Evolutionary conservation across 2,113 vertebrate genomes (phyloP).

Genomic region (Ochotona princeps): DNA sequence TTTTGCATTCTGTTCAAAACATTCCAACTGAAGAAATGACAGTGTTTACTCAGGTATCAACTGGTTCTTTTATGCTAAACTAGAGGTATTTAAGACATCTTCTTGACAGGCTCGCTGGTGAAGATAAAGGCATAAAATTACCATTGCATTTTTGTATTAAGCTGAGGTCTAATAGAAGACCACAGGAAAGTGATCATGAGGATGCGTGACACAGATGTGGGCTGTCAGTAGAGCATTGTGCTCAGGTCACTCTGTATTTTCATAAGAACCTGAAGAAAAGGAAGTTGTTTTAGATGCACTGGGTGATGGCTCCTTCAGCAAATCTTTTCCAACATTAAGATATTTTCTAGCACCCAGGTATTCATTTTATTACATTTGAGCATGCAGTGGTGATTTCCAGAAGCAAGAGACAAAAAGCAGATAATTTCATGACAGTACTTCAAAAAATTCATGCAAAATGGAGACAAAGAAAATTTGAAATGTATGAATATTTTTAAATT

Average conservation of each 20-base stretch:
- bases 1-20: constrained; percentile 57
- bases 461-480: too few species aligned
- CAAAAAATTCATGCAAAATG: too few species aligned
- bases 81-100: constrained; percentile 38
- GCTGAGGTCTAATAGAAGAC: neutral
- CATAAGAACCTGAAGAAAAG: neutral
- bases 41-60: constrained; percentile 48
- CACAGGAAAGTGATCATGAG: neutral
- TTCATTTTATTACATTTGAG: constrained; percentile 35
- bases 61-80: constrained; percentile 51
- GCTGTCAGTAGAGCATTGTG: neutral
- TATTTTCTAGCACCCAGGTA: neutral
- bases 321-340: neutral
- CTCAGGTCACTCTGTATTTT: neutral
- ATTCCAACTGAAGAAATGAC: constrained; percentile 56
- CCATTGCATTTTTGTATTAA: neutral
- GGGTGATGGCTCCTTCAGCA: neutral
- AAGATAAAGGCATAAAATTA: constrained; percentile 5
- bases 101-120: neutral
- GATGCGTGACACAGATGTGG: neutral
- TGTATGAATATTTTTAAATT: too few species aligned
- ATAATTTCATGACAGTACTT: neutral
- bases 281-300: neutral
- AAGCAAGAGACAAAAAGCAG: neutral
- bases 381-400: neutral